Evolutionary conservation across 2,113 vertebrate genomes (phyloP).

Genomic region (Syngnathus scovelli): DNA sequence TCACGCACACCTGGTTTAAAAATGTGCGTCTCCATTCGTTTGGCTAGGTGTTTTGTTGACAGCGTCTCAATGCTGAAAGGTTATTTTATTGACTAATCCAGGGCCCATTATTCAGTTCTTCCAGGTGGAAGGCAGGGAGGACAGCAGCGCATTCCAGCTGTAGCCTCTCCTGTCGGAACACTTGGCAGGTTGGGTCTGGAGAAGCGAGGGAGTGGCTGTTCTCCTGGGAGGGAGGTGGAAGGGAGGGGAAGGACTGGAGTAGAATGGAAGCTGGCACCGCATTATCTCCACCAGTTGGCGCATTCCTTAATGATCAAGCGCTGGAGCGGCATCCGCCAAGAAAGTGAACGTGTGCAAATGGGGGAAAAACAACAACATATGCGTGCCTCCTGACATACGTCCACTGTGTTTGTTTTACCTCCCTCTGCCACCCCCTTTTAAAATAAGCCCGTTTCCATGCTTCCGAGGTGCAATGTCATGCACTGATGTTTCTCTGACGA

Average conservation of each 20-base stretch:
- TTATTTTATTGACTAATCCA: slow-evolving; percentile 63
- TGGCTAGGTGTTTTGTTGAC: slow-evolving; percentile 48
- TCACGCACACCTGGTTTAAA: slow-evolving; percentile 21
- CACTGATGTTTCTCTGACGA: slow-evolving; percentile 28
- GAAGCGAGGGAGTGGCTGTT: slow-evolving; percentile 70
- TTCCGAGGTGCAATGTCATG: slow-evolving; percentile 32
- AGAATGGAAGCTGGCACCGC: slow-evolving; percentile 92
- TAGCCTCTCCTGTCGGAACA: slow-evolving; percentile 75
- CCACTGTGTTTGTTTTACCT: slow-evolving; percentile 43
- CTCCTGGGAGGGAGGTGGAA: slow-evolving; percentile 72
- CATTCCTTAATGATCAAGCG: slow-evolving; percentile 98
- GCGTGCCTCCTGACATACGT: slow-evolving; percentile 57
- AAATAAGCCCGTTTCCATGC: slow-evolving; percentile 26
- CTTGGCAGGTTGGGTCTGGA: slow-evolving; percentile 79
- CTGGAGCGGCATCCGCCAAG: slow-evolving; percentile 92
- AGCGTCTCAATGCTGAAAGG: slow-evolving; percentile 42
- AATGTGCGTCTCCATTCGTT: slow-evolving; percentile 44
- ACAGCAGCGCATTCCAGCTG: slow-evolving; percentile 80
- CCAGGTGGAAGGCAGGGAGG: slow-evolving; percentile 70
- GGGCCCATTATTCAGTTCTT: slow-evolving; percentile 63
- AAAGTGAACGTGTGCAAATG: slow-evolving; percentile 44
- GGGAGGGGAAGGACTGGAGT: slow-evolving; percentile 81
- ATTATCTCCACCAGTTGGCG: slow-evolving; percentile 98
- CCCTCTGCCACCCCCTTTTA: slow-evolving; percentile 32
- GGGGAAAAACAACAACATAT: slow-evolving; percentile 34